Evolutionary conservation across 2,888 invertebrate genomes (phyloP), one percentile per base, ranked within the genome.

Genomic region (Orchestes rusci): DNA sequence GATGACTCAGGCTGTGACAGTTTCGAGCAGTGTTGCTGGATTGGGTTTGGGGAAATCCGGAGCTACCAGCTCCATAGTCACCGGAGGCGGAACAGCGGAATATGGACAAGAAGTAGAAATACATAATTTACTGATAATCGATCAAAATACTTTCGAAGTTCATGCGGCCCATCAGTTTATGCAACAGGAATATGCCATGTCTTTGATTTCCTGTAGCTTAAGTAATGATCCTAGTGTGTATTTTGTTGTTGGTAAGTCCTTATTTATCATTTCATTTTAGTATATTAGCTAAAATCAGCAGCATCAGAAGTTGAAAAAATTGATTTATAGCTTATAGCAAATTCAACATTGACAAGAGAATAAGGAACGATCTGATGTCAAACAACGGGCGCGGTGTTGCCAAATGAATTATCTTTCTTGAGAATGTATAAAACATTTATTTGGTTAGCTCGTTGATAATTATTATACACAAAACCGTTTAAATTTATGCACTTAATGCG

Each of bases 121-220:
- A 17, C 87, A 93, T 68, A 89, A 85, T 68, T 75, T 97, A 53
- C 75, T 97, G 17, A 74, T 97, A 37, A 82, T 97, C 47, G 94
- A 97, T 73, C 93, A 95, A 62, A 92, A 96, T 68, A 96, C 95
- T 0, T 96, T 96, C 67, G 95, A 96, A 73, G 93, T 96, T 13
- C 71, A 96, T 29, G 95, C 96, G 70, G 85, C 93, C 0, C 94
- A 96, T 69, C 92, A 94, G 60, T 78, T 99, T 59, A 82, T 86
- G 77, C 79, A 84, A 7, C 84, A 82, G 53, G 99, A 99, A 70
- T 91, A 86, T 65, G 92, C 90, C 8, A 77, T 93, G 67, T 89
- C 93, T 18, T 72, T 97, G 42, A 85, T 92, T 59, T 94, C 94
- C 2, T 88, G 91, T 45, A 83, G 81, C 63, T 73, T 96, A 36